phyloP scores from a whole-genome alignment of 2,888 invertebrate genomes.

The Epinotia bilunana region DNA sequence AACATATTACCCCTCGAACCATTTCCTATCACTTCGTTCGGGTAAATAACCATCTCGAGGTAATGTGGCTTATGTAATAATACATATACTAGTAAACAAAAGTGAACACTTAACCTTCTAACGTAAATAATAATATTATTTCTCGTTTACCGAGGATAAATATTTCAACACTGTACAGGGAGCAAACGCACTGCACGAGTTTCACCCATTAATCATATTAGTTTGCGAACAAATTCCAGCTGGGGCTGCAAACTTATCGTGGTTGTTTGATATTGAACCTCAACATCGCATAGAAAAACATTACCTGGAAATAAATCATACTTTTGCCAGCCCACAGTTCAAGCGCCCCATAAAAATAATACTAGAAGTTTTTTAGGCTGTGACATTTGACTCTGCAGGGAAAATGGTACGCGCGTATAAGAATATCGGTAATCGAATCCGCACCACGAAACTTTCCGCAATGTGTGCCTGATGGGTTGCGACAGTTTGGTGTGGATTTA shows the following conservation, averaged over 20 bases:
- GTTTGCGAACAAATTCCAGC: slow-evolving; percentile 68
- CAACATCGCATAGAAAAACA: slow-evolving; percentile 48
- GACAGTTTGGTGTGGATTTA: neutral
- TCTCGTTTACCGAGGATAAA: slow-evolving; percentile 52
- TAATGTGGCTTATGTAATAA: no score
- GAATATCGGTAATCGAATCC: neutral
- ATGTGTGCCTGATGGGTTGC: slow-evolving; percentile 16
- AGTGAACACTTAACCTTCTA: no score
- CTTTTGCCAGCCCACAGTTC: neutral
- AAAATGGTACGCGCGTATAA: neutral
- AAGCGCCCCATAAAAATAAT: neutral
- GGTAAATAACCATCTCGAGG: no score
- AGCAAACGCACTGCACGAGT: slow-evolving; percentile 64
- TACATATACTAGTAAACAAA: no score
- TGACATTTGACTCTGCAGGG: neutral
- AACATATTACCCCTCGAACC: no score
- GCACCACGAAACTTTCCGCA: slow-evolving; percentile 40
- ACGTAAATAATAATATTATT: neutral
- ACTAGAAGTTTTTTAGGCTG: neutral
- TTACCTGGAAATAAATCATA: slow-evolving; percentile 46
- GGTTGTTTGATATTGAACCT: slow-evolving; percentile 58
- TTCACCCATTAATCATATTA: slow-evolving; percentile 70
- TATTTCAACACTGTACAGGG: slow-evolving; percentile 58
- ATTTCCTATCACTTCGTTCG: no score
- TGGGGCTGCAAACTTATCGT: slow-evolving; percentile 60